Evolutionary conservation across 1,140 invertebrate genomes (phyloP).

Genomic region (Pseudomyrmex gracilis): DNA sequence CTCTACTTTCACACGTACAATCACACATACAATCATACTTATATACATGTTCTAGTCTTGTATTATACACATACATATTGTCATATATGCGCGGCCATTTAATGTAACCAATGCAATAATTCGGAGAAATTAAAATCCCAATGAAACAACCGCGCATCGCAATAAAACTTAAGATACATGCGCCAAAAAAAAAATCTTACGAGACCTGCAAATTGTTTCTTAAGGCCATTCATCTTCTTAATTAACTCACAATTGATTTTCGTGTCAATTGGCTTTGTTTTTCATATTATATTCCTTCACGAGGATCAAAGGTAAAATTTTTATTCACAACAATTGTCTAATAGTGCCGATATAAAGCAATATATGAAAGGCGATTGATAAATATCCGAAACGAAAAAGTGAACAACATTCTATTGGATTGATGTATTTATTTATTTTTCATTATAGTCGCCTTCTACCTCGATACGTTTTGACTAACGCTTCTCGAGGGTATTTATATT

Average conservation of each 20-base stretch:
- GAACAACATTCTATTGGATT: too few species aligned
- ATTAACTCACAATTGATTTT: conserved; percentile 26
- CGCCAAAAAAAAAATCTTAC: conserved; percentile 6
- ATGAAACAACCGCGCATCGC: neutral
- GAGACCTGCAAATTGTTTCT: neutral
- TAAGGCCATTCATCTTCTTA: conserved; percentile 17
- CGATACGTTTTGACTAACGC: too few species aligned
- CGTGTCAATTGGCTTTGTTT: neutral
- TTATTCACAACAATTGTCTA: neutral
- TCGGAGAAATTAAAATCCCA: neutral
- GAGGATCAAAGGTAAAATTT: neutral
- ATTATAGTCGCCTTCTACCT: too few species aligned
- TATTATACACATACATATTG: conserved; percentile 14
- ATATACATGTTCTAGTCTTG: neutral
- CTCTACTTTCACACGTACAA: too few species aligned
- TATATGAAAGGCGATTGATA: neutral
- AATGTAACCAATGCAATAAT: conserved; percentile 1
- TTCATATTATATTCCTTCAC: neutral
- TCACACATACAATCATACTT: conserved; percentile 11
- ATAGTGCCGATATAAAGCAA: neutral
- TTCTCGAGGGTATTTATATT: too few species aligned
- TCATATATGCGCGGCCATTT: neutral
- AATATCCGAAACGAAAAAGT: too few species aligned
- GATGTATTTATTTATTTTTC: too few species aligned
- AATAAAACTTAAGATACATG: conserved; percentile 39